phyloP scores from a whole-genome alignment of 2,113 vertebrate species.

The Gadus chalcogrammus region DNA sequence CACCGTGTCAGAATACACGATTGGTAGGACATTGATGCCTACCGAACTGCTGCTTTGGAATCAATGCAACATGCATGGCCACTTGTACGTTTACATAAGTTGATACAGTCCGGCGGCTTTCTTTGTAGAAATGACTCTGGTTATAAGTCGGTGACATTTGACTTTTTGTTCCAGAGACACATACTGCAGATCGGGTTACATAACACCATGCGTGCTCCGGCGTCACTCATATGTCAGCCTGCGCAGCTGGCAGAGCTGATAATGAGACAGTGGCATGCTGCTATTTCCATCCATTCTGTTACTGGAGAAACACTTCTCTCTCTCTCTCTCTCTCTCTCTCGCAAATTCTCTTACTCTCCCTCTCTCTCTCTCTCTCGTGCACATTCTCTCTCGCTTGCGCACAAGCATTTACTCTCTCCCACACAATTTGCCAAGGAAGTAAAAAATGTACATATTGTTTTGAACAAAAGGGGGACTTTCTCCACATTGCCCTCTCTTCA shows the following conservation, averaged over 20 bases:
- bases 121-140: background rate
- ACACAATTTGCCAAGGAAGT: background rate
- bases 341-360: background rate
- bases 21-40: conserved; percentile 55
- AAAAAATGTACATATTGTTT: too few species aligned
- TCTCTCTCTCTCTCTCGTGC: background rate
- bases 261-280: conserved; percentile 37
- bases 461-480: too few species aligned
- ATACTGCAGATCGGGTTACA: conserved; percentile 37
- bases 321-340: background rate
- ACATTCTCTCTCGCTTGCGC: background rate
- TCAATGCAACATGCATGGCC: background rate
- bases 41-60: background rate
- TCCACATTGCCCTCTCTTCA: background rate
- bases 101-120: background rate
- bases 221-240: conserved; percentile 31
- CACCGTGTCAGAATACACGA: conserved; percentile 48
- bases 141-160: conserved; percentile 31
- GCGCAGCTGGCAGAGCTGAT: conserved; percentile 40
- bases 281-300: conserved; percentile 56
- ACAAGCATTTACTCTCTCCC: background rate
- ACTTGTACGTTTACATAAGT: too few species aligned
- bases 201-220: conserved; percentile 22
- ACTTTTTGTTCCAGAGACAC: conserved; percentile 29
- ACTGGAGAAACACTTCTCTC: conserved; percentile 22